phyloP scores from a whole-genome alignment of 2,888 invertebrate species.

The Andrena haemorrhoa region DNA sequence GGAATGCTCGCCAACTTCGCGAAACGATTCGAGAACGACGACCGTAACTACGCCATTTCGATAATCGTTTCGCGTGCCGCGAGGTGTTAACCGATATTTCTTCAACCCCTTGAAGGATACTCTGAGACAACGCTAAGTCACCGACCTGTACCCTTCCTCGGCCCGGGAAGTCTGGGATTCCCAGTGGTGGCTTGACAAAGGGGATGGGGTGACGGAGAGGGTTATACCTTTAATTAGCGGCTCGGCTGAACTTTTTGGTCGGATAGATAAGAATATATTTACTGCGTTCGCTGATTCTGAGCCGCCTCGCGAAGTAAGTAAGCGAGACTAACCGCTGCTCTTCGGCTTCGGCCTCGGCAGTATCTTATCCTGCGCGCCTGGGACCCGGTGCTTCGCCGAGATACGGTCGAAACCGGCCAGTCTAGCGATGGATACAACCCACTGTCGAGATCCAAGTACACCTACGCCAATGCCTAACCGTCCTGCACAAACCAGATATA shows the following conservation, averaged over 20 bases:
- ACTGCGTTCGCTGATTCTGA: constrained; percentile 70
- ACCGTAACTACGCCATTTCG: constrained; percentile 1
- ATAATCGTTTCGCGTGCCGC: constrained; percentile 43
- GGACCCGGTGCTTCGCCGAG: constrained; percentile 54
- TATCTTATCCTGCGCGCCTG: constrained; percentile 73
- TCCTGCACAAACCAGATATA: no score
- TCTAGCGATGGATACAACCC: constrained; percentile 70
- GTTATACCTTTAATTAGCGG: constrained; percentile 81
- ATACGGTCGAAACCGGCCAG: constrained; percentile 65
- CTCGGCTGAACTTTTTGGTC: constrained; percentile 79
- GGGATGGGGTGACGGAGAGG: constrained; percentile 63
- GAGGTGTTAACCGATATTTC: constrained; percentile 59
- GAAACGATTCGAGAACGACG: constrained; percentile 15
- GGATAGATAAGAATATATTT: constrained; percentile 82
- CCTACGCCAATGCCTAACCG: no score
- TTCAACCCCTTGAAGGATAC: constrained; percentile 61
- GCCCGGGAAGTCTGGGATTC: constrained; percentile 36
- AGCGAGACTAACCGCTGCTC: constrained; percentile 72
- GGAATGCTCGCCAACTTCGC: constrained; percentile 38
- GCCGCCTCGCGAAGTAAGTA: constrained; percentile 59
- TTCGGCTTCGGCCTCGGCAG: constrained; percentile 64
- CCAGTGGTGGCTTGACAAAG: constrained; percentile 24
- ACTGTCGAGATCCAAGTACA: constrained; percentile 50
- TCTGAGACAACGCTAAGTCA: constrained; percentile 65
- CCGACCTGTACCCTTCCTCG: constrained; percentile 23